These are phyloP conservation scores for Microplitis demolitor DNA, from an alignment of 1,140 invertebrate species.

Conservation along the genomic window DNA sequence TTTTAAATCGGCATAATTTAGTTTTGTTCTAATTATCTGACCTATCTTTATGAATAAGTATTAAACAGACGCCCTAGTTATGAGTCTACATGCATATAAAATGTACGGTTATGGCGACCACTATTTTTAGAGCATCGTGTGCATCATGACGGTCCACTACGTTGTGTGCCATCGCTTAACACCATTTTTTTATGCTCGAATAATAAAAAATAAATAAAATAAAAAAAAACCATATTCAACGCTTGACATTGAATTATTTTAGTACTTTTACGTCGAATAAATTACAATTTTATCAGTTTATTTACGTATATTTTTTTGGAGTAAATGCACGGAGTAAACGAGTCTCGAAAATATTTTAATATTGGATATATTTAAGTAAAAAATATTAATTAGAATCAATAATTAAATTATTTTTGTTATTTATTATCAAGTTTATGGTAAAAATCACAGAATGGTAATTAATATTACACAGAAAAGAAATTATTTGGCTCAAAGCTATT, in stretches of 20 bases:
- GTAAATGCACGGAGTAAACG: too few species aligned
- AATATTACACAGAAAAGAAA: too few species aligned
- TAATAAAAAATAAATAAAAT: not conserved
- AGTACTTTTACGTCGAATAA: not conserved
- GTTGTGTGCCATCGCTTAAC: not conserved
- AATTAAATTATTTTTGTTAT: too few species aligned
- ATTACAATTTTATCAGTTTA: not conserved
- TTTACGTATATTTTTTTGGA: too few species aligned
- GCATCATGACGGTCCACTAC: slow-evolving; percentile 17
- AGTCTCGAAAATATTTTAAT: too few species aligned
- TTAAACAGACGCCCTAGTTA: slow-evolving; percentile 24
- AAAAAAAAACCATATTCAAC: not conserved
- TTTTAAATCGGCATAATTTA: too few species aligned
- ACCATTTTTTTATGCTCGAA: slow-evolving; percentile 12
- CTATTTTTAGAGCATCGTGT: slow-evolving; percentile 46
- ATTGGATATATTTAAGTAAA: too few species aligned
- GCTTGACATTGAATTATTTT: not conserved
- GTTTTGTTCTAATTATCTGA: too few species aligned
- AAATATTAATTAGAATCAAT: too few species aligned
- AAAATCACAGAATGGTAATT: too few species aligned
- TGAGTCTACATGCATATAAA: slow-evolving; percentile 7
- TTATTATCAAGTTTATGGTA: too few species aligned
- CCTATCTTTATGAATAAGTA: not conserved
- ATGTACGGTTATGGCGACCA: slow-evolving; percentile 38
- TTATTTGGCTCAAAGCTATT: too few species aligned